phyloP scores from a whole-genome alignment of 2,888 invertebrate genomes.

The Odontocerum albicorne region DNA sequence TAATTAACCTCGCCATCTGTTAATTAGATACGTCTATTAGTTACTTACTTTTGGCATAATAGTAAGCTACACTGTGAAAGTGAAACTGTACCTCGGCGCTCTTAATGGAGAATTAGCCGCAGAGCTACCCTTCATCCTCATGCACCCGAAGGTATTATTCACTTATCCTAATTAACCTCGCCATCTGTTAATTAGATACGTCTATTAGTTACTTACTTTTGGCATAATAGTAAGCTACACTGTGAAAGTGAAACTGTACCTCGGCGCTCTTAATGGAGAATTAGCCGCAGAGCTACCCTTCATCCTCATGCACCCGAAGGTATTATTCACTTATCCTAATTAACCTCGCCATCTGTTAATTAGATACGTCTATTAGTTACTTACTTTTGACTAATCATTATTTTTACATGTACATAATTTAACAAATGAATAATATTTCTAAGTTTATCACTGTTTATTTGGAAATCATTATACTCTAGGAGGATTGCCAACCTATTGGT shows the following conservation, averaged over 20 bases:
- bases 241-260: constrained; percentile 90
- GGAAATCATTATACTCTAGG: no score
- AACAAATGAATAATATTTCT: no score
- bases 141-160: constrained; percentile 79
- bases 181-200: no score
- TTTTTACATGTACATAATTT: no score
- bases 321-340: constrained; percentile 42
- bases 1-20: no score
- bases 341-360: no score
- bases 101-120: constrained; percentile 90
- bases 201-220: no score
- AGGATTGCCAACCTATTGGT: no score
- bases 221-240: constrained; percentile 96
- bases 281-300: constrained; percentile 89
- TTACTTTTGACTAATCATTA: not conserved
- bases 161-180: no score
- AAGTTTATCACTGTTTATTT: no score
- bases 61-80: constrained; percentile 93
- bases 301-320: constrained; percentile 89
- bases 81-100: constrained; percentile 90
- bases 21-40: no score
- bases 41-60: constrained; percentile 95
- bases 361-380: not conserved
- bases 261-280: constrained; percentile 92
- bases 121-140: constrained; percentile 87